Conservation (phyloP, 1,140 invertebrate genomes). For the Sminthurides bifidus region DNA sequence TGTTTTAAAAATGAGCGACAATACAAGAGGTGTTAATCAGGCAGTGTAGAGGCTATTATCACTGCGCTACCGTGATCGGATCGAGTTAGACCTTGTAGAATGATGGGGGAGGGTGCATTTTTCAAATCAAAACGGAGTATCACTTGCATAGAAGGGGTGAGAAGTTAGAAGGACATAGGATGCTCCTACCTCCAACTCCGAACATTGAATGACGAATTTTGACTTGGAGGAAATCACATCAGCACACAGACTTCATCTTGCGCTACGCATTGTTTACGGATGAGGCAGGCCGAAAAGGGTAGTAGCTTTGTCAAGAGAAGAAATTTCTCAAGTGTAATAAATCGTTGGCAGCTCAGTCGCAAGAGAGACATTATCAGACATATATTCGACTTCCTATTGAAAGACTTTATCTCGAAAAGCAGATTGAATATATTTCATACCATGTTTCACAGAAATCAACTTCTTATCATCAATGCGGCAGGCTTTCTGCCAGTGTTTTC, state of each 20-base stretch:
- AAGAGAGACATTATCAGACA: conserved; percentile 25
- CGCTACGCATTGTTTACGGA: too few relatives aligned
- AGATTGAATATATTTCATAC: conserved; percentile 34
- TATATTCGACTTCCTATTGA: conserved; percentile 28
- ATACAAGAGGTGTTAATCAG: too few relatives aligned
- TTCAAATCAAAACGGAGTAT: background rate
- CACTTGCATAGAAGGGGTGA: background rate
- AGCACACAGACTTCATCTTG: too few relatives aligned
- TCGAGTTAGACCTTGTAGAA: conserved; percentile 17
- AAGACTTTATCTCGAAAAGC: conserved; percentile 30
- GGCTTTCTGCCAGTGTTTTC: conserved; percentile 32
- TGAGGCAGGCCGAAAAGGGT: too few relatives aligned
- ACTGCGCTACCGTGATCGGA: too few relatives aligned
- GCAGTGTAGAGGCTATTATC: too few relatives aligned
- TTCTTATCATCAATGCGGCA: conserved; percentile 31
- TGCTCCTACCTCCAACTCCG: too few relatives aligned
- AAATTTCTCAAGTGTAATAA: conserved; percentile 32
- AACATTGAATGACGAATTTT: too few relatives aligned
- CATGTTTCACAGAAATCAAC: conserved; percentile 32
- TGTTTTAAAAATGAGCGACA: too few relatives aligned
- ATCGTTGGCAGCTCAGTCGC: conserved; percentile 27
- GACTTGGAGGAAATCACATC: too few relatives aligned
- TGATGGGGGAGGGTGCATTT: conserved; percentile 19
- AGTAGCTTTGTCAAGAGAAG: conserved; percentile 14
- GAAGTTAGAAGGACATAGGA: background rate